Conservation (phyloP, 2,113 vertebrate species). For the Centropus bengalensis region DNA sequence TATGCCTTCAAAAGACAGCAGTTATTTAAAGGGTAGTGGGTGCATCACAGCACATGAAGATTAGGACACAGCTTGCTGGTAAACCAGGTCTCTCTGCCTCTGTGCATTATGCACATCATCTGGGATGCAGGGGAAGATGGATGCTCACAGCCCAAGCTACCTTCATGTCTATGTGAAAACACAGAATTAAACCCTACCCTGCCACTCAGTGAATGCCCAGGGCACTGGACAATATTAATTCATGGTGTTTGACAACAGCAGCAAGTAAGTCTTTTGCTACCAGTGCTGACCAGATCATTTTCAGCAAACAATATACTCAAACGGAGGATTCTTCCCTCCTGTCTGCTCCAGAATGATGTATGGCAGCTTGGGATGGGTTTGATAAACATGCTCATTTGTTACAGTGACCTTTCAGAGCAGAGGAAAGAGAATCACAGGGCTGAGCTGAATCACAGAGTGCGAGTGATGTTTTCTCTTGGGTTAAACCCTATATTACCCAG, state of each 20-base stretch:
- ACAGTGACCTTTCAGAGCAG: fast-evolving
- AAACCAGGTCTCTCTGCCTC: neutral
- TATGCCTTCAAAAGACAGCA: neutral
- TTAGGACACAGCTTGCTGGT: neutral
- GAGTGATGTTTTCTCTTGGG: fast-evolving
- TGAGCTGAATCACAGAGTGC: neutral
- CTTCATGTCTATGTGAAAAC: neutral
- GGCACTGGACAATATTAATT: fast-evolving
- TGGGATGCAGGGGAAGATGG: neutral
- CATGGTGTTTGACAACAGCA: neutral
- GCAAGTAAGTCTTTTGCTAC: neutral
- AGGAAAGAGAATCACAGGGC: neutral
- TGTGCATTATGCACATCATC: neutral
- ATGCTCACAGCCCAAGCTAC: neutral
- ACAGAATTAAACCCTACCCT: neutral
- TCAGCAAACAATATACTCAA: neutral
- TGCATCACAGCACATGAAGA: neutral
- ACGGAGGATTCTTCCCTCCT: neutral
- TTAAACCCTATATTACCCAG: neutral
- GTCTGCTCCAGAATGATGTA: neutral
- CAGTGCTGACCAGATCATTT: fast-evolving
- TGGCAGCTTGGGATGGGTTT: neutral
- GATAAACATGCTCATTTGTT: neutral
- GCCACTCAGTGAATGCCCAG: neutral
- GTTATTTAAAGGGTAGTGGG: conserved; percentile 25